Conservation (phyloP, 2,888 invertebrate genomes). For the Oscheius sp. region DNA sequence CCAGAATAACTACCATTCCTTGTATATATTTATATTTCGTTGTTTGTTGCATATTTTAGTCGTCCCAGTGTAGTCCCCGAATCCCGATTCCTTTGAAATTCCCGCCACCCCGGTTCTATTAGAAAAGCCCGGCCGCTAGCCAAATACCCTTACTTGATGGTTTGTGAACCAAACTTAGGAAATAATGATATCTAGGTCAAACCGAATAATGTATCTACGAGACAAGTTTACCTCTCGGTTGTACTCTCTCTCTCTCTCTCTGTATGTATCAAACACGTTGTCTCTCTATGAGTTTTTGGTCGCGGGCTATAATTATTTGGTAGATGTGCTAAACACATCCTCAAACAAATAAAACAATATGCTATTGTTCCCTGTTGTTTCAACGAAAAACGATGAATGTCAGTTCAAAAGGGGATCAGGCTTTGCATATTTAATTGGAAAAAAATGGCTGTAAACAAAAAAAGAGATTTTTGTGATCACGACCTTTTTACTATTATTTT, state of each 20-base stretch:
- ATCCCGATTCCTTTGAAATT: neutral
- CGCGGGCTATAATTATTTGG: constrained; percentile 14
- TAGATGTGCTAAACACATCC: constrained; percentile 10
- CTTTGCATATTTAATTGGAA: no score
- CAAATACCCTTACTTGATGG: no score
- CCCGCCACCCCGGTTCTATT: constrained; percentile 4
- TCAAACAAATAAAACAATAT: no score
- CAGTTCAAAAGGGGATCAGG: no score
- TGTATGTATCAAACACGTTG: neutral
- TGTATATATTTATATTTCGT: constrained; percentile 24
- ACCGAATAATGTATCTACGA: no score
- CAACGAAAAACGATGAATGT: no score
- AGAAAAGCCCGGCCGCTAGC: constrained; percentile 25
- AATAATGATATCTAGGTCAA: no score
- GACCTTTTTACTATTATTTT: no score
- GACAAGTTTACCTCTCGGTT: constrained; percentile 13
- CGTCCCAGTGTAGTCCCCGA: neutral
- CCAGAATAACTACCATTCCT: constrained; percentile 12
- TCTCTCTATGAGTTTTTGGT: constrained; percentile 12
- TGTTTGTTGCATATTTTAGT: neutral
- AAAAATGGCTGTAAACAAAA: no score
- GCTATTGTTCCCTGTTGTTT: no score
- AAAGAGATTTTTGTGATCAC: no score
- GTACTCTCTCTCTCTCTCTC: neutral
- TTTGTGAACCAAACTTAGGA: no score